These are phyloP conservation scores for Takifugu rubripes DNA, from an alignment of 2,797 vertebrate genomes.

Conservation along the genomic window DNA sequence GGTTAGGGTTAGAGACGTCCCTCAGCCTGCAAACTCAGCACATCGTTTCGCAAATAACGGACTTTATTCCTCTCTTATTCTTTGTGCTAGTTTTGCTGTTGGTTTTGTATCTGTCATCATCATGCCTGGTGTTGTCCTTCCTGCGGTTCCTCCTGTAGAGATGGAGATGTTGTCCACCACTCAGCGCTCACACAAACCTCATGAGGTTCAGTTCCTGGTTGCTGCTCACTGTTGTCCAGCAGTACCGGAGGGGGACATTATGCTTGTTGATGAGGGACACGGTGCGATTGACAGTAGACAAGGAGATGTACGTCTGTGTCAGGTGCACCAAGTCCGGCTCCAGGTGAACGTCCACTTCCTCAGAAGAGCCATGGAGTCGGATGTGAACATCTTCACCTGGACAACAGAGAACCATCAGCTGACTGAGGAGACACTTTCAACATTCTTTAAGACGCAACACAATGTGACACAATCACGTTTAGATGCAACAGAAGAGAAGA, in stretches of 20 bases:
- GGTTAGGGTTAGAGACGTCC: no score
- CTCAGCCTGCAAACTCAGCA: no score
- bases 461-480: no score
- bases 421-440: neutral
- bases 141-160: neutral
- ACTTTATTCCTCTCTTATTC: no score
- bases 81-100: neutral
- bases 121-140: no score
- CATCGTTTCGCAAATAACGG: no score
- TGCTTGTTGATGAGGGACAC: constrained; percentile 81
- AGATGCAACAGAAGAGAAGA: no score
- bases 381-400: constrained; percentile 82
- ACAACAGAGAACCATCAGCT: neutral
- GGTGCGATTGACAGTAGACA: constrained; percentile 61
- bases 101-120: no score
- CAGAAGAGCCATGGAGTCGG: constrained; percentile 76
- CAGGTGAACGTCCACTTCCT: constrained; percentile 78
- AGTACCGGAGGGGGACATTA: constrained; percentile 76
- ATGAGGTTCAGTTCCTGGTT: constrained; percentile 55
- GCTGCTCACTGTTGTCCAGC: constrained; percentile 79
- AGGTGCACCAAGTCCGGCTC: constrained; percentile 70
- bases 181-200: constrained; percentile 21
- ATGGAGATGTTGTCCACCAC: neutral
- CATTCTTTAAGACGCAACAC: no score
- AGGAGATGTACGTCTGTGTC: constrained; percentile 79